A percentile compares a stretch with the other conserved stretches of the same genome.
phyloP scores from a whole-genome alignment of 2,797 vertebrate genomes.

The Erithacus rubecula region DNA sequence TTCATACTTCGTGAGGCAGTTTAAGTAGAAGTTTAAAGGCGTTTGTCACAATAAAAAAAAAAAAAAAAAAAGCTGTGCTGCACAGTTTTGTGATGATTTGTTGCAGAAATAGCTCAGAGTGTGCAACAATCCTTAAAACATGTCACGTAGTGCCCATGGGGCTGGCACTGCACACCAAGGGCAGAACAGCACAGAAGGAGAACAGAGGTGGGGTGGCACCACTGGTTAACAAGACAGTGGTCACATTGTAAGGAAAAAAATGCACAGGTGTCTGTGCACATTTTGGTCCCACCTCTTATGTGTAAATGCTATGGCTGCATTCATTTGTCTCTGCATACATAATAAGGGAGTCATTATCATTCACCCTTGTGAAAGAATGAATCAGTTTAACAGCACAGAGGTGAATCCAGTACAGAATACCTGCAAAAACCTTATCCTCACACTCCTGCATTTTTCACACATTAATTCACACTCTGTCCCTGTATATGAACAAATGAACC shows the following conservation, averaged over 20 bases:
- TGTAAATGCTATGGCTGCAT: not conserved
- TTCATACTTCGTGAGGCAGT: not conserved
- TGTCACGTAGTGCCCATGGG: not conserved
- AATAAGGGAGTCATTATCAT: not conserved
- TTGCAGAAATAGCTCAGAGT: not conserved
- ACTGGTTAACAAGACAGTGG: not conserved
- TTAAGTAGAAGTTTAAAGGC: not conserved
- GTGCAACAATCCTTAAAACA: not conserved
- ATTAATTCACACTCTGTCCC: not conserved
- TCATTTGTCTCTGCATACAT: not conserved
- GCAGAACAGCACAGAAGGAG: not conserved
- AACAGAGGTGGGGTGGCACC: not conserved
- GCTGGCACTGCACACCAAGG: not conserved
- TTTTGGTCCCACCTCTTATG: not conserved
- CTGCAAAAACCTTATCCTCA: not conserved
- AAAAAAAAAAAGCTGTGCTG: not conserved
- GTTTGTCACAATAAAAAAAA: not conserved
- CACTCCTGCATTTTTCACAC: not conserved
- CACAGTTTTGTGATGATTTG: not conserved
- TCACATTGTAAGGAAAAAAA: rapidly evolving
- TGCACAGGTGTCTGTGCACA: not conserved
- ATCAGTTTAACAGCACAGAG: not conserved
- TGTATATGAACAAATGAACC: not conserved
- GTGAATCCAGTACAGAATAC: not conserved
- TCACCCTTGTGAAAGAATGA: not conserved